Base-by-base conservation (phyloP, 2,888 invertebrate species). In the Coenonympha glycerion region DNA sequence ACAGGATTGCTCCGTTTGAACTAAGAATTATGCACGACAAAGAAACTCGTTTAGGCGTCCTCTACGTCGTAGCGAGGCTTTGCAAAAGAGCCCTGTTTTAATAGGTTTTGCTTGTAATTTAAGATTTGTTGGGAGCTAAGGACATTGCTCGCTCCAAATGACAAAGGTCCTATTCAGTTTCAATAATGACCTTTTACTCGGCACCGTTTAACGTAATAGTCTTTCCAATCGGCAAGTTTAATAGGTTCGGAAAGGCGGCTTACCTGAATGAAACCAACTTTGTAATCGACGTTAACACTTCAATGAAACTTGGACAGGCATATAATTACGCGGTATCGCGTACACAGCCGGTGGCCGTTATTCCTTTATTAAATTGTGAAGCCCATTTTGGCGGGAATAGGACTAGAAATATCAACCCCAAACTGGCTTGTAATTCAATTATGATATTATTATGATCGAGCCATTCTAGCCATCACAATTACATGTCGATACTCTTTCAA, bases 181-280 rank as follows among this genome's bases (percentile, higher is more conserved):
- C 37, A 21, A 8, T 37, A 37, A 22, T 37, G 37, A 36, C 18
- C 36, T 21, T 49, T 28, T 22, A 21, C 11, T 26, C 15, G 9
- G 24, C 13, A 28, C 15, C 22, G 9, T 73, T 75, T 72, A 70
- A 72, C 64, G 69, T 76, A 73, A 78, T 73, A 67, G 72, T 62
- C 70, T 64, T 67, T 73, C 70, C 68, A 69, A 47, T 30, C 18
- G 28, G 18, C 16, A 33, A 44, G 31, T 33, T 67, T 72, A 65
- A 68, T 68, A 58, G 64, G 59, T 59, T 54, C 64, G 59, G 55
- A 42, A 54, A 46, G 47, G 40, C 53, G 36, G 42, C 59, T 49
- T 56, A 61, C 18, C 18, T 44, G 33, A 53, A 50, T 48, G 45
- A 37, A 53, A 48, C 40, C 57, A 64, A 65, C 62, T 65, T 66